Conservation (phyloP, 92 coral and sea anemone species). For the Palythoa caribaeorum region DNA sequence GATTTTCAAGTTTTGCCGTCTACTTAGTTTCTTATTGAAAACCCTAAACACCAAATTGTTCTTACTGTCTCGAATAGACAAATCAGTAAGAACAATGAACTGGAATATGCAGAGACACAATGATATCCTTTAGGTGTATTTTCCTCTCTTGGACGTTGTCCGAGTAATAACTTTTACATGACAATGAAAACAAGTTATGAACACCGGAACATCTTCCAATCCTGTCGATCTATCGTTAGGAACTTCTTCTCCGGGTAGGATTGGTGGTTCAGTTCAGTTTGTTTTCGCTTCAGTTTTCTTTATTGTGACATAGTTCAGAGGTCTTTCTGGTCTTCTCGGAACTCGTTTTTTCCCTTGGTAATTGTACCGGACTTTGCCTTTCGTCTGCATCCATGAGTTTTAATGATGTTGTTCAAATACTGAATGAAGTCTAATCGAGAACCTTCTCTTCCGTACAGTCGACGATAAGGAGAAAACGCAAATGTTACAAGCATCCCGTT, state of each 20-base stretch:
- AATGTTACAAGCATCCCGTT: too few species aligned
- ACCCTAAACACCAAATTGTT: too few species aligned
- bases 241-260: constrained; percentile 41
- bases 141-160: constrained; percentile 87
- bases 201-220: constrained; percentile 98
- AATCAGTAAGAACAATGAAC: background rate
- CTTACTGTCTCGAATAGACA: background rate
- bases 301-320: background rate
- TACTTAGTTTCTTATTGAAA: too few species aligned
- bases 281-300: background rate
- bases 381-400: background rate
- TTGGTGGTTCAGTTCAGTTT: background rate
- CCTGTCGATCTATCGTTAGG: constrained; percentile 75
- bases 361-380: background rate
- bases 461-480: too few species aligned
- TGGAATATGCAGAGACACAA: constrained; percentile 95
- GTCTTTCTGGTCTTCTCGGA: background rate
- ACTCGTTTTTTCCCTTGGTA: background rate
- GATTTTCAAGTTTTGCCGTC: too few species aligned
- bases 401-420: background rate
- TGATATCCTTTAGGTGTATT: constrained; percentile 94
- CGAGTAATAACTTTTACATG: constrained; percentile 92
- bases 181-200: constrained; percentile 88
- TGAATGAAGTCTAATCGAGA: background rate
- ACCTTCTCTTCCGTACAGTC: too few species aligned